These are phyloP conservation scores for Dendrolimus houi DNA, from an alignment of 2,888 invertebrate species.

Conservation along the genomic window DNA sequence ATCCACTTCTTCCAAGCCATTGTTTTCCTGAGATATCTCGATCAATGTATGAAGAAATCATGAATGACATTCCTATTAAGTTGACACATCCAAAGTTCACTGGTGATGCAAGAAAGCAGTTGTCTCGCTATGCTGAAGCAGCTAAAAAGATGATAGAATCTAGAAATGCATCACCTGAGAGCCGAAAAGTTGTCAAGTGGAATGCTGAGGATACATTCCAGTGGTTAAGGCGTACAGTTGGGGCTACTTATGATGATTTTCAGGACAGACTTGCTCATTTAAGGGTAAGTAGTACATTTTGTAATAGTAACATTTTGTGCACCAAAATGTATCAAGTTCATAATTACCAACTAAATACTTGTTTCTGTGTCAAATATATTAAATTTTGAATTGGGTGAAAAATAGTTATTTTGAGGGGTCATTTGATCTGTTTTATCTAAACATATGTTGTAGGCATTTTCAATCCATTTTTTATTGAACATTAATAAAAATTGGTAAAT, in stretches of 20 bases:
- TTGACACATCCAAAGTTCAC: conserved; percentile 96
- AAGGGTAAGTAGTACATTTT: conserved; percentile 70
- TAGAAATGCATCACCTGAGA: conserved; percentile 93
- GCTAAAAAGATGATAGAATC: conserved; percentile 98
- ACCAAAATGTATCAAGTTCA: too few species aligned
- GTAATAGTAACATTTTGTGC: too few species aligned
- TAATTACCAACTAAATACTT: too few species aligned
- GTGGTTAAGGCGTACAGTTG: conserved; percentile 94
- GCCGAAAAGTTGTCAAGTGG: conserved; percentile 98
- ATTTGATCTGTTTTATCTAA: too few species aligned
- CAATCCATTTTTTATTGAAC: too few species aligned
- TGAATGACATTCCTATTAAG: conserved; percentile 98
- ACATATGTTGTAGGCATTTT: too few species aligned
- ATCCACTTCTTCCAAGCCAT: conserved; percentile 93
- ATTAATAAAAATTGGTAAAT: too few species aligned
- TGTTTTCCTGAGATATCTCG: conserved; percentile 95
- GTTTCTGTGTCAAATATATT: too few species aligned
- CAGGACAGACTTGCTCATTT: conserved; percentile 92
- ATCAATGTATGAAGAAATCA: conserved; percentile 97
- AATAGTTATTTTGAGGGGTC: too few species aligned
- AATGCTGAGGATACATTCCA: conserved; percentile 98
- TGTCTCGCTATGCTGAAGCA: conserved; percentile 95
- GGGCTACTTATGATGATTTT: conserved; percentile 96
- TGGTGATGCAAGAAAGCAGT: conserved; percentile 95
- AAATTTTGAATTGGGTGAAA: too few species aligned